Base-by-base conservation (phyloP, 2,888 invertebrate species). In the Calameuta idolon region DNA sequence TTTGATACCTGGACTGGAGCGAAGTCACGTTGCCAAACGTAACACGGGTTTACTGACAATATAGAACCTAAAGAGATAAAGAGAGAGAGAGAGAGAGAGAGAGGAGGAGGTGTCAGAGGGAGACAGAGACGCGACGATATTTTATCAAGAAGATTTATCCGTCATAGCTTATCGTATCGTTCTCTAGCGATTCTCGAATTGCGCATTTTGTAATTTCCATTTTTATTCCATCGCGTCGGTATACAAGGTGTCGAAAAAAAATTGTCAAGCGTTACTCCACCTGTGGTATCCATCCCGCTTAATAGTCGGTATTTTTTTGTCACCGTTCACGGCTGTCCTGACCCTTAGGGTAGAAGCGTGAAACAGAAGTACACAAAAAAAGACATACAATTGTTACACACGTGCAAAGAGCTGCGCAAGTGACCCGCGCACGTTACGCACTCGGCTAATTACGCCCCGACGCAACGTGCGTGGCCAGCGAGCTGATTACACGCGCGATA, bases 1-100 rank as follows among this genome's bases (percentile, higher is more conserved):
- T 84, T 85, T 82, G 85, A 85, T 85, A 82, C 79, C 80, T 76
- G 69, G 81, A 80, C 76, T 73, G 77, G 75, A 69, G 81, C 81
- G 81, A 15, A 40, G 40, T 40, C 40, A 40, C 40, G 40, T 40
- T 15, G 15, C 40, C 40, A 40, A 40, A 40, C 40, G 40, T 40
- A 40, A 40, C 40, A 40, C 40, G 40, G 40, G 40, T 40, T 40
- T 40, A 40, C 40, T 40, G 40, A 40, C 40, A 40, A 40, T 40
- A 40, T 40, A 40, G 40, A 40, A 40, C 15, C 40, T 40, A 15
- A 40, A 40, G 15, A 40, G 40, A 5, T 40, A 40, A 15, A 40
- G 15, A 40, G 40, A 40, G 15, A 15, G 15, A 5, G 40, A 40
- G 15, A 15, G 15, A 5, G 37, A 3, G 12, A 35, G 11, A 1